Evolutionary conservation across 2,888 invertebrate species (phyloP).

Genomic region (Panopea generosa): DNA sequence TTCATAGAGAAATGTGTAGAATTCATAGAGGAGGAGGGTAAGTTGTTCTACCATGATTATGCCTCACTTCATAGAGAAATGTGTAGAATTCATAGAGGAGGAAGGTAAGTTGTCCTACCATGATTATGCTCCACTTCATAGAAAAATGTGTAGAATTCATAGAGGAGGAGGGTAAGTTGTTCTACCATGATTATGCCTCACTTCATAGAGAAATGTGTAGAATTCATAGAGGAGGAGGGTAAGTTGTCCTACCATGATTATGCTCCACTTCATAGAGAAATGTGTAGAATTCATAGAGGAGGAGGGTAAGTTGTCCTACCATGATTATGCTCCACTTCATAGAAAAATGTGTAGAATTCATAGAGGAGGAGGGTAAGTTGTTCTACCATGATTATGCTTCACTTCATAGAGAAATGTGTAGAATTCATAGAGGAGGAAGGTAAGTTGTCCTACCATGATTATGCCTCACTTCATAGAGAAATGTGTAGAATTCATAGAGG

Average conservation of each 20-base stretch:
- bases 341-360: slow-evolving; percentile 96
- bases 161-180: too few relatives aligned
- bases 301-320: slow-evolving; percentile 88
- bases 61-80: slow-evolving; percentile 96
- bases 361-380: slow-evolving; percentile 91
- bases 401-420: too few relatives aligned
- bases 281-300: slow-evolving; percentile 96
- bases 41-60: slow-evolving; percentile 79
- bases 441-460: too few relatives aligned
- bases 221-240: slow-evolving; percentile 95
- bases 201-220: slow-evolving; percentile 96
- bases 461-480: too few relatives aligned
- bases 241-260: slow-evolving; percentile 88
- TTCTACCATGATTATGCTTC: too few relatives aligned
- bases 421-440: too few relatives aligned
- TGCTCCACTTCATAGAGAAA: slow-evolving; percentile 95
- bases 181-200: too few relatives aligned
- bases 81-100: slow-evolving; percentile 95
- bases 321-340: too few relatives aligned
- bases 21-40: slow-evolving; percentile 94
- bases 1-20: slow-evolving; percentile 96
- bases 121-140: too few relatives aligned
- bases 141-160: too few relatives aligned
- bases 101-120: slow-evolving; percentile 89
- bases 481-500: too few relatives aligned